Evolutionary conservation across 2,113 vertebrate species (phyloP).

Genomic region (Pedetes capensis): DNA sequence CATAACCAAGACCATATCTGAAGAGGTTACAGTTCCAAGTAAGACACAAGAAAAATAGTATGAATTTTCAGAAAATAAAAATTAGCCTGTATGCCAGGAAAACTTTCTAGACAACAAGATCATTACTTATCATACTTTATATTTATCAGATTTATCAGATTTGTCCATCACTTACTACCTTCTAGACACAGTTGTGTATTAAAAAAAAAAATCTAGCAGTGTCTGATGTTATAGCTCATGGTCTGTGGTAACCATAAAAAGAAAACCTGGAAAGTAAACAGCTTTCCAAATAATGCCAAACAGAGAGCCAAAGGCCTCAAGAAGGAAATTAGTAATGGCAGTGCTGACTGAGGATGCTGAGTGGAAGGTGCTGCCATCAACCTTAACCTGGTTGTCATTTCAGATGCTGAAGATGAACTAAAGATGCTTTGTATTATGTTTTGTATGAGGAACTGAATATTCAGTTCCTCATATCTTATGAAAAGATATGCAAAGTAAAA

Average conservation of each 20-base stretch:
- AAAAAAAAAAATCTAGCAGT: not conserved
- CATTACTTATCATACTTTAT: too few species aligned
- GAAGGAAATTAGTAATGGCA: not conserved
- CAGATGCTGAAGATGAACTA: not conserved
- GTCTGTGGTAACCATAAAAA: not conserved
- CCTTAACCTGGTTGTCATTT: not conserved
- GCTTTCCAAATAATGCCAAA: constrained; percentile 17
- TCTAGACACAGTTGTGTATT: not conserved
- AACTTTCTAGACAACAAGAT: not conserved
- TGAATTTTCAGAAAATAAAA: constrained; percentile 17
- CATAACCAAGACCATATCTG: not conserved
- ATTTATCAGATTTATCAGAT: constrained; percentile 1
- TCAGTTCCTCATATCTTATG: too few species aligned
- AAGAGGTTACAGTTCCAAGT: not conserved
- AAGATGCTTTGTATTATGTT: not conserved
- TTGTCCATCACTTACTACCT: not conserved
- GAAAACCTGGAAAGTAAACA: not conserved
- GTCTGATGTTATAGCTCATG: not conserved
- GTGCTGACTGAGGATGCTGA: not conserved
- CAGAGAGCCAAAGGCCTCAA: not conserved
- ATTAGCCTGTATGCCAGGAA: not conserved
- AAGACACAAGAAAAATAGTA: not conserved
- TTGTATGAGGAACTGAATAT: too few species aligned
- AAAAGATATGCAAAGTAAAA: not conserved
- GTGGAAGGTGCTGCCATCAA: not conserved